Conservation (phyloP, 2,888 invertebrate species). For the Steinernema carpocapsae region DNA sequence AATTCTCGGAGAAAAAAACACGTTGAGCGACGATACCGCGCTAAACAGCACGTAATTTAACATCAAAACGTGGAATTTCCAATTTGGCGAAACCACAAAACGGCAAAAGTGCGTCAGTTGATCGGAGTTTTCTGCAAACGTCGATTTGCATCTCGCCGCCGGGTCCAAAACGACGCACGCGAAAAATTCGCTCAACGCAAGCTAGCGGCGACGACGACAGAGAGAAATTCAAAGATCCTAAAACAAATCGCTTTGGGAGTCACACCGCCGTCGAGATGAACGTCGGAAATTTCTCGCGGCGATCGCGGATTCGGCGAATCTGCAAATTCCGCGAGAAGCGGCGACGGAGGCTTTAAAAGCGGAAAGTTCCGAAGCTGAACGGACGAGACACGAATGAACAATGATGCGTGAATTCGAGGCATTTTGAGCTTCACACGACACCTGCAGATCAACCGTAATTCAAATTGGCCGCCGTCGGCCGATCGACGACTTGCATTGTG, state of each 20-base stretch:
- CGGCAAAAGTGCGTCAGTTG: no score
- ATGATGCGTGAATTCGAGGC: neutral
- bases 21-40: no score
- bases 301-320: neutral
- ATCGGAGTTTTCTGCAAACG: no score
- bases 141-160: no score
- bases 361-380: neutral
- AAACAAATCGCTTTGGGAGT: conserved; percentile 32
- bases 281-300: conserved; percentile 8
- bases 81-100: no score
- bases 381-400: neutral
- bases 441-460: conserved; percentile 29
- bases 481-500: neutral
- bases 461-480: neutral
- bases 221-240: conserved; percentile 27
- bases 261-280: conserved; percentile 12
- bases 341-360: neutral
- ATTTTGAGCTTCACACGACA: neutral
- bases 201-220: conserved; percentile 8
- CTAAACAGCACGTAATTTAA: no score
- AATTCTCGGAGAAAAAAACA: no score
- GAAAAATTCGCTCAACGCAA: neutral
- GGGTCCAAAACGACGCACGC: neutral
- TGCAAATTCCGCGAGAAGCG: no score
- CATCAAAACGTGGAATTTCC: no score